A percentile compares a stretch with the other conserved stretches of the same genome.
phyloP scores from a whole-genome alignment of 2,888 invertebrate genomes.

The Caenorhabditis plicata region DNA sequence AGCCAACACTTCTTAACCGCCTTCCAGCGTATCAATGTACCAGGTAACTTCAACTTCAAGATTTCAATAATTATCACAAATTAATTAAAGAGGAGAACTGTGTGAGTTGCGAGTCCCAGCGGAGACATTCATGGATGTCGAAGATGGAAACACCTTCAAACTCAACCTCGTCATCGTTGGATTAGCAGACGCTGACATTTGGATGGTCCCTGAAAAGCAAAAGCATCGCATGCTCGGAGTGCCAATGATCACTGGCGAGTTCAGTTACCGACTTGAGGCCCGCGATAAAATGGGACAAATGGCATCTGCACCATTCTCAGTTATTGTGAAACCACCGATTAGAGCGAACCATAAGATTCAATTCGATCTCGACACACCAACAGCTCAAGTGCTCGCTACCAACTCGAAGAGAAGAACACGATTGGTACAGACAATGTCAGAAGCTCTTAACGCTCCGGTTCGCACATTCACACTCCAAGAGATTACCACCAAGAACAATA shows the following conservation, averaged over 20 bases:
- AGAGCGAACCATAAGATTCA: conserved; percentile 34
- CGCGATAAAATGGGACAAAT: conserved; percentile 47
- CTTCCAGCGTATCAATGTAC: conserved; percentile 20
- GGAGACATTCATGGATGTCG: conserved; percentile 58
- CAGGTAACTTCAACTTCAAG: neutral
- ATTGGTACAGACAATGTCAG: conserved; percentile 26
- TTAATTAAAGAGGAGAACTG: conserved; percentile 46
- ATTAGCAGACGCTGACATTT: conserved; percentile 30
- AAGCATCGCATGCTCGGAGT: conserved; percentile 44
- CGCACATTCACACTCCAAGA: conserved; percentile 26
- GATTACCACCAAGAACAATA: conserved; percentile 22
- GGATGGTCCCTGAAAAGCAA: conserved; percentile 29
- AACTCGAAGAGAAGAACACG: conserved; percentile 27
- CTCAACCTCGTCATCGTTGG: conserved; percentile 38
- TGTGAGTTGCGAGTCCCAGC: conserved; percentile 50
- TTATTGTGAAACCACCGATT: conserved; percentile 34
- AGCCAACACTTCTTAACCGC: conserved; percentile 27
- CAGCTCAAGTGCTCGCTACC: conserved; percentile 17
- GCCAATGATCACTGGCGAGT: conserved; percentile 52
- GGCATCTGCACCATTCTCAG: conserved; percentile 43
- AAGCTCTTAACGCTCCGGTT: conserved; percentile 21
- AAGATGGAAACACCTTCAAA: conserved; percentile 54
- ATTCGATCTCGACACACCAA: conserved; percentile 35
- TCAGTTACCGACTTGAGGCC: conserved; percentile 56
- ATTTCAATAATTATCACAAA: conserved; percentile 6